Evolutionary conservation across 2,888 invertebrate species (phyloP), one percentile per base, ranked within the genome.

Genomic region (Campaea margaritaria): DNA sequence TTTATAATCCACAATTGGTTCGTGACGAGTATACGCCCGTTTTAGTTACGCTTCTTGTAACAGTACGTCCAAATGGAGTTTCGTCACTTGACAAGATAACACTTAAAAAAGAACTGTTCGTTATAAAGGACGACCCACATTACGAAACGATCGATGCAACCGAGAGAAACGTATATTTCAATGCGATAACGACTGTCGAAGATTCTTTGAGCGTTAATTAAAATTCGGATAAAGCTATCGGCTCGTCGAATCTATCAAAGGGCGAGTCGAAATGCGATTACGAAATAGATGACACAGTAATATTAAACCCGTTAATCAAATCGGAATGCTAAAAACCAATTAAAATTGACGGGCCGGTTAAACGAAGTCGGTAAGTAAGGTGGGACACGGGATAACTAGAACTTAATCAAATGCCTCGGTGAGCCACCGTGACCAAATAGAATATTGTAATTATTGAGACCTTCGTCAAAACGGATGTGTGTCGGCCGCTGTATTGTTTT

Each of bases 11-110:
- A 84, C 80, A 79, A 83, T 81, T 75, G 71, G 68, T 68, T 85
- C 85, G 87, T 87, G 86, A 85, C 81, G 75, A 69, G 72, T 77
- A 70, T 76, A 77, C 72, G 74, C 65, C 66, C 73, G 72, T 76
- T 78, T 82, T 76, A 79, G 79, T 80, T 75, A 80, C 79, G 81
- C 79, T 81, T 80, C 83, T 82, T 76, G 78, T 83, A 80, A 76
- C 76, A 74, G 76, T 76, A 80, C 75, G 76, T 76, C 76, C 76
- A 81, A 83, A 86, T 81, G 74, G 74, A 76, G 78, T 86, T 85
- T 86, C 87, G 78, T 85, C 85, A 87, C 82, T 77, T 78, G 73
- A 75, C 76, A 67, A 83, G 85, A 87, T 86, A 86, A 83, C 83
- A 83, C 83, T 85, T 79, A 70, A 79, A 79, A 76, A 76, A 73